These are phyloP conservation scores for Paramormyrops kingsleyae DNA, from an alignment of 2,113 vertebrate species.

Conservation along the genomic window DNA sequence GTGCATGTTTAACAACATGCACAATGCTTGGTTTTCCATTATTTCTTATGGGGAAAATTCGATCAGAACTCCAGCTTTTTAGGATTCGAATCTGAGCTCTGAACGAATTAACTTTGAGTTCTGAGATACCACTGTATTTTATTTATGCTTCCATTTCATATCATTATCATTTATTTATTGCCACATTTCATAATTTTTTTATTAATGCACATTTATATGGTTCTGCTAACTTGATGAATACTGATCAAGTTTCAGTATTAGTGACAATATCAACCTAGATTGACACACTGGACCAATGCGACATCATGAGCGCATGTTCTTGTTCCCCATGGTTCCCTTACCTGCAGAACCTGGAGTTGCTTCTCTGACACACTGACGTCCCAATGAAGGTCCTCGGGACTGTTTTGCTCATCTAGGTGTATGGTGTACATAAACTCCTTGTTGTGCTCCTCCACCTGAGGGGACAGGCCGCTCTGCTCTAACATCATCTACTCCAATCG, in stretches of 20 bases:
- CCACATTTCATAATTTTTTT: background rate
- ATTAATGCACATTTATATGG: background rate
- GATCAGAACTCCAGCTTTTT: no score
- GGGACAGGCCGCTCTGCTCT: background rate
- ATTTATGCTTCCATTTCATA: background rate
- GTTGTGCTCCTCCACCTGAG: slow-evolving; percentile 45
- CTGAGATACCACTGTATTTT: no score
- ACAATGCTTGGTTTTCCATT: no score
- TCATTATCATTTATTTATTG: background rate
- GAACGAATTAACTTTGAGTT: no score
- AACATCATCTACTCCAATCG: background rate
- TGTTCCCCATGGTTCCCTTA: slow-evolving; percentile 26
- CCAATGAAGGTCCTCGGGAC: slow-evolving; percentile 62
- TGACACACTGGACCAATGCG: background rate
- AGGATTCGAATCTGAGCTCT: no score
- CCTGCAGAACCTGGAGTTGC: slow-evolving; percentile 58
- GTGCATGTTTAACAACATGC: no score
- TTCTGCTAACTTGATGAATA: background rate
- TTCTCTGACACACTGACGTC: slow-evolving; percentile 55
- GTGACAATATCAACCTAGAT: background rate
- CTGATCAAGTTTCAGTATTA: background rate
- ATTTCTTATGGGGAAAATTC: no score
- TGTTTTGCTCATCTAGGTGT: slow-evolving; percentile 55
- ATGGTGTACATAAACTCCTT: slow-evolving; percentile 52
- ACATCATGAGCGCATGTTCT: background rate